Conservation (phyloP, 2,888 invertebrate genomes). For the Altica lythri region DNA sequence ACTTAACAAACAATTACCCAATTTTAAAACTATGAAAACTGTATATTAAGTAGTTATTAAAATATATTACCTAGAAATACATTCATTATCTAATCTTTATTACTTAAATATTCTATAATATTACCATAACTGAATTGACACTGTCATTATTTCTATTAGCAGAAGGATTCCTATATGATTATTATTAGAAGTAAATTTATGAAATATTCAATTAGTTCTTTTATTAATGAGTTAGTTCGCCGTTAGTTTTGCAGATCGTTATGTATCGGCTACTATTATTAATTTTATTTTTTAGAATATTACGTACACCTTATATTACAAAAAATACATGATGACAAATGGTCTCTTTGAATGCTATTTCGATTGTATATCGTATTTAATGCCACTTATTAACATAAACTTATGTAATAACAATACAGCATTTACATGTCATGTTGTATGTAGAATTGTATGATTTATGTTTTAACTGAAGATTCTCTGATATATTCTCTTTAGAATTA, state of each 20-base stretch:
- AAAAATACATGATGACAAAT: slow-evolving; percentile 44
- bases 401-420: slow-evolving; percentile 48
- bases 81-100: no score
- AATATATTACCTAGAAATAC: no score
- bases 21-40: no score
- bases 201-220: no score
- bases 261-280: slow-evolving; percentile 32
- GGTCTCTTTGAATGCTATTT: slow-evolving; percentile 44
- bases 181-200: no score
- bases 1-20: no score
- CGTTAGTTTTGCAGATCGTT: slow-evolving; percentile 19
- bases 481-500: slow-evolving; percentile 35
- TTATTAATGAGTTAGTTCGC: no score
- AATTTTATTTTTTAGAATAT: slow-evolving; percentile 36
- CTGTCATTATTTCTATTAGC: no score
- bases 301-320: slow-evolving; percentile 27
- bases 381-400: slow-evolving; percentile 45
- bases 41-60: no score
- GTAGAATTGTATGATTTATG: slow-evolving; percentile 47
- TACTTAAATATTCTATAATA: no score
- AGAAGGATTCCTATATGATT: no score
- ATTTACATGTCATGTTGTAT: slow-evolving; percentile 46
- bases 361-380: slow-evolving; percentile 46
- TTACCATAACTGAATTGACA: no score
- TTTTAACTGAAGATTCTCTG: slow-evolving; percentile 40